A percentile compares a stretch with the other conserved stretches of the same genome.
Evolutionary conservation across 2,797 vertebrate species (phyloP).

Genomic region (Martes flavigula): DNA sequence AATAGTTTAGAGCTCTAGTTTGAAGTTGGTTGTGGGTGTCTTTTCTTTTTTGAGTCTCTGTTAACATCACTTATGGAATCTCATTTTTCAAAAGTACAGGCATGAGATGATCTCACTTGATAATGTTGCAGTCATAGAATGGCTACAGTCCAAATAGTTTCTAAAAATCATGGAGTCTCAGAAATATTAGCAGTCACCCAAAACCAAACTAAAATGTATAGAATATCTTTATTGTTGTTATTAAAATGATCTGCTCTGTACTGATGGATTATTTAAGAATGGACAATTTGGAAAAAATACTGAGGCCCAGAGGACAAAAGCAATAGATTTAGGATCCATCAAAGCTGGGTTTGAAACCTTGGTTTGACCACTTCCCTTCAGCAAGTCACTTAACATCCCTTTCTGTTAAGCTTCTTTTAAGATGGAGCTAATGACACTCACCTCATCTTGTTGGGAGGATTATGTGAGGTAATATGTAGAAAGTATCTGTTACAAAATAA

Average conservation of each 20-base stretch:
- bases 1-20: slow-evolving; percentile 39
- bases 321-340: not conserved
- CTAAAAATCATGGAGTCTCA: not conserved
- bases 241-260: not conserved
- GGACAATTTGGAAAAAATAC: slow-evolving; percentile 19
- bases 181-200: not conserved
- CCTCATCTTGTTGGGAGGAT: not conserved
- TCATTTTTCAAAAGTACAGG: slow-evolving; percentile 31
- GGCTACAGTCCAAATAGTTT: not conserved
- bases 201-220: not conserved
- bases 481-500: not conserved
- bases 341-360: slow-evolving; percentile 19
- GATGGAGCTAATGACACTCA: not conserved
- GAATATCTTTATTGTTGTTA: not conserved
- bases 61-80: not conserved
- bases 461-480: not conserved
- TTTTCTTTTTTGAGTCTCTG: slow-evolving; percentile 33
- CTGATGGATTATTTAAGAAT: not conserved
- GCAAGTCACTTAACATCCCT: not conserved
- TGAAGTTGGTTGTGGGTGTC: not conserved
- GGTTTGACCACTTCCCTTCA: not conserved
- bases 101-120: not conserved
- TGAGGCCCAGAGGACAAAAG: not conserved
- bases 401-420: slow-evolving; percentile 6
- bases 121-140: slow-evolving; percentile 8